Evolutionary conservation across 2,797 vertebrate species (phyloP).

Genomic region (Mus spretus): DNA sequence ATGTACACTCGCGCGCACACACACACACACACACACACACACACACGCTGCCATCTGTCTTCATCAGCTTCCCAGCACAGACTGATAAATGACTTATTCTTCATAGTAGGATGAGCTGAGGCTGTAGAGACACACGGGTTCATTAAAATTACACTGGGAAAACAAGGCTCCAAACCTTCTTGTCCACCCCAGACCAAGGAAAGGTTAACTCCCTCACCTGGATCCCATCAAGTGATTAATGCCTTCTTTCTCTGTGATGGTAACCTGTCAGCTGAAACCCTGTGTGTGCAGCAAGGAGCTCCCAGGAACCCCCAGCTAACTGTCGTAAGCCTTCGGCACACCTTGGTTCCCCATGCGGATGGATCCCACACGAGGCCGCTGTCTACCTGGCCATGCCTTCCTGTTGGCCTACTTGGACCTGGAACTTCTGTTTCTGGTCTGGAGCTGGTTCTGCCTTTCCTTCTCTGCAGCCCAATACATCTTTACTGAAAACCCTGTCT

Average conservation of each 20-base stretch:
- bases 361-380: not conserved
- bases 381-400: no score
- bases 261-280: not conserved
- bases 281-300: not conserved
- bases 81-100: not conserved
- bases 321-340: not conserved
- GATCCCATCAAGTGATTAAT: not conserved
- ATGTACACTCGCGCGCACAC: no score
- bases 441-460: not conserved
- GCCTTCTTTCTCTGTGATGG: not conserved
- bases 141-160: not conserved
- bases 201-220: not conserved
- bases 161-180: not conserved
- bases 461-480: not conserved
- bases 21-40: no score
- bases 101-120: not conserved
- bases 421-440: not conserved
- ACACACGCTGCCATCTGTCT: not conserved
- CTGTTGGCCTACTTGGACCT: not conserved
- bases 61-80: not conserved
- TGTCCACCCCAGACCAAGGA: not conserved
- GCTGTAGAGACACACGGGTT: no score
- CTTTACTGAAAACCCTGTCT: not conserved
- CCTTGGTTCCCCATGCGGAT: not conserved
- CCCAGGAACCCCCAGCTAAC: not conserved